Evolutionary conservation across 2,113 vertebrate genomes (phyloP), one percentile per base, ranked within the genome.

Genomic region (Parotia lawesii): DNA sequence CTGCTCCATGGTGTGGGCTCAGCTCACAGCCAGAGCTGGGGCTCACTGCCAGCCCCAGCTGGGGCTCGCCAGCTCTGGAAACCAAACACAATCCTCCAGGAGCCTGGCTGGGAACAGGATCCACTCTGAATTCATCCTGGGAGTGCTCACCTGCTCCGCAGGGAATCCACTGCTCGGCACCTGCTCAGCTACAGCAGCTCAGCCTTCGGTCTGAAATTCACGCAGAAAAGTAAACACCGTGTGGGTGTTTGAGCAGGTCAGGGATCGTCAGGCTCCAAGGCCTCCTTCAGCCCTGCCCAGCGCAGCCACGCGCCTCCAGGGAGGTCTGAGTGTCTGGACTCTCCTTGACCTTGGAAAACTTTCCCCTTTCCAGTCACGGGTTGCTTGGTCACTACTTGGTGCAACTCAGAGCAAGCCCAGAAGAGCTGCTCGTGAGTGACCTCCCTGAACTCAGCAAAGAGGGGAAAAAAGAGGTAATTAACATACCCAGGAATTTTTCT

Each of bases 201-300:
- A 72, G 66, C 53, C 38, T n/a, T 33, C 2, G 4, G 2, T 35
- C 58, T 86, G 54, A 31, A 65, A 48, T 53, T 2, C 23, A 0
- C 40, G 58, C 45, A 45, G 58, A 5, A 28, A 56, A 78, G 29
- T 5, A 0, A 22, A 67, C 67, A 8, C 9, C 9, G 0, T 1
- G 29, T 35, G 72, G 50, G 33, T 65, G 51, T 28, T 28, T 22
- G 86, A 29, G 79, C 45, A 25, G 12, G 3, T 5, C 1, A 1
- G 57, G 58, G 15, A 12, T 9, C 4, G 1, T 1, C 27, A 16
- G 80, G 38, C 51, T 27, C 47, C 0, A 1, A 19, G 51, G 61
- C 27, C n/a, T 24, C 56, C 50, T 6, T 5, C 62, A 10, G 35
- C 22, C 61, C 65, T 20, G 27, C 35, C 72, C 62, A 5, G n/a